These are phyloP conservation scores for Cyprinodon brontotheroides DNA, from an alignment of 2,113 vertebrate genomes.

Conservation along the genomic window DNA sequence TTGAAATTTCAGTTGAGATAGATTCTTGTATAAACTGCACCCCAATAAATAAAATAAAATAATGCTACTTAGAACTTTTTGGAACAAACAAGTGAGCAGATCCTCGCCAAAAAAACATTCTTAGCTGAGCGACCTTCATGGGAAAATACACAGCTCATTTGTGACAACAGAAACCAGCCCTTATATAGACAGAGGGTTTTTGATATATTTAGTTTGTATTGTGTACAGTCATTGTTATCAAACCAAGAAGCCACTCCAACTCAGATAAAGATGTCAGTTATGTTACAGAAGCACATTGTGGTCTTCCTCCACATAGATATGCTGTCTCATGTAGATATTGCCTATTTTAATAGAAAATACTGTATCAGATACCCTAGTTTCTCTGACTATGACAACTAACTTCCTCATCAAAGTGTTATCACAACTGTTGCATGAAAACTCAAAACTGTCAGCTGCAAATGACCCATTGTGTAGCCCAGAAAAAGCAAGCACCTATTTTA, in stretches of 20 bases:
- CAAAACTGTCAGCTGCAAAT: conserved; percentile 4
- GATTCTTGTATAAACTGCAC: background rate
- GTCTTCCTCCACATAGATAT: conserved; percentile 1
- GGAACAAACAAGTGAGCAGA: background rate
- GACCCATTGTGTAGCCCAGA: background rate
- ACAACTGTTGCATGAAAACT: background rate
- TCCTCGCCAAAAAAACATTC: conserved; percentile 11
- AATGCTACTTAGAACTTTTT: background rate
- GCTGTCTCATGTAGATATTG: conserved; percentile 2
- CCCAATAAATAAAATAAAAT: background rate
- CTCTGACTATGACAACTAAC: conserved; percentile 4
- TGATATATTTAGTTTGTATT: conserved; percentile 2
- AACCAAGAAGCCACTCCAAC: conserved; percentile 1
- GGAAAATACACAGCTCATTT: conserved; percentile 30
- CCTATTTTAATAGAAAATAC: conserved; percentile 6
- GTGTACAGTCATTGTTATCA: conserved; percentile 20
- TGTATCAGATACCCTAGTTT: conserved; percentile 4
- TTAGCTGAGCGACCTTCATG: conserved; percentile 27
- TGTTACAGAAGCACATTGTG: conserved; percentile 29
- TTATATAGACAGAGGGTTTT: conserved; percentile 28
- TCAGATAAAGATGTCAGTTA: conserved; percentile 39
- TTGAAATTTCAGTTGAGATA: too few relatives aligned
- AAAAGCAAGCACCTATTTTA: background rate
- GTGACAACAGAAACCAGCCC: background rate
- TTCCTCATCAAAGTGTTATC: conserved; percentile 7